Evolutionary conservation across 2,888 invertebrate genomes (phyloP), one percentile per base, ranked within the genome.

Genomic region (Trachelus troglodyta): DNA sequence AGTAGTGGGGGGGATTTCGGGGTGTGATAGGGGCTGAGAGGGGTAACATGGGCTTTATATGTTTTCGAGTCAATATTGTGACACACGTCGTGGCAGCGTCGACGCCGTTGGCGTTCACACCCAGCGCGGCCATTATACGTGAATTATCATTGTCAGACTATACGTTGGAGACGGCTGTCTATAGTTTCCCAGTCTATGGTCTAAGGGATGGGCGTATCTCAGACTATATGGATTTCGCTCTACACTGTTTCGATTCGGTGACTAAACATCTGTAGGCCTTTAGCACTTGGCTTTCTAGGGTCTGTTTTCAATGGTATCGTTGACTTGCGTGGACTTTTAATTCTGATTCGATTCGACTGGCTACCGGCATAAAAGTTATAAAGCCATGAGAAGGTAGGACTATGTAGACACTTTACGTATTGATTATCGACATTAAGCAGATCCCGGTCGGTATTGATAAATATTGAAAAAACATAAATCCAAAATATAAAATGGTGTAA

Each of bases 1-100:
- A 1, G 9, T 56, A 23, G 56, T 56, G 56, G 23, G 56, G 23
- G 23, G 4, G 11, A 4, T 40, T 56, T 9, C 9, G 56, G 0
- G 23, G 56, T 9, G 2, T 0, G 23, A 9, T 56, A 56, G 56
- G 56, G 56, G 56, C 6, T 23, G 56, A 23, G 23, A 23, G 12
- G 56, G 56, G 23, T 15, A 56, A 56, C 56, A 56, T 56, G 23
- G 56, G 23, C 23, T 56, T 56, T 23, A 56, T 23, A 56, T 56
- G 23, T 56, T 56, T 56, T 56, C 78, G 75, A 82, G 84, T 83
- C 82, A 85, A 85, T 85, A 85, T 85, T 85, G 78, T 85, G 85
- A 85, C 85, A 82, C 35, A 79, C 76, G 34, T 74, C 77, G 73
- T 56, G 56, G 23, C 56, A 56, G 56, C 23, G 56, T 56, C 56